Evolutionary conservation across 2,797 vertebrate species (phyloP).

Genomic region (Bradypodion ventrale): DNA sequence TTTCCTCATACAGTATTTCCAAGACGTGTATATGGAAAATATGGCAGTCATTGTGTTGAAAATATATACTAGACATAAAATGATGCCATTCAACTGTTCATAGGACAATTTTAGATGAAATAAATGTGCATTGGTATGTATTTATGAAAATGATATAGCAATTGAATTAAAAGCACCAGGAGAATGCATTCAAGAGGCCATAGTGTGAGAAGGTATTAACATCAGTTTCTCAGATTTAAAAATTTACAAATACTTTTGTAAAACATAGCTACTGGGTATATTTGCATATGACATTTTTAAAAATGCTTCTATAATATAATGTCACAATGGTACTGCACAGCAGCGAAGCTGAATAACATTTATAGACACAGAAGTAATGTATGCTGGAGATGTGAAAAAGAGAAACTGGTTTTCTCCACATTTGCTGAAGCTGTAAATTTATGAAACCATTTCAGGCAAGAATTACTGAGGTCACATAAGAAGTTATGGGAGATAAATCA

Average conservation of each 20-base stretch:
- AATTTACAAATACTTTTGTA: neutral
- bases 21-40: neutral
- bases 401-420: neutral
- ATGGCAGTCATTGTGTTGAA: neutral
- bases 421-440: neutral
- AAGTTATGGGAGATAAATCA: neutral
- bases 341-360: neutral
- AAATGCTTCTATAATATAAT: neutral
- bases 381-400: neutral
- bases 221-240: neutral
- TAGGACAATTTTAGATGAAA: neutral
- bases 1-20: neutral
- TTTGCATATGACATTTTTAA: neutral
- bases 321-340: neutral
- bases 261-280: neutral
- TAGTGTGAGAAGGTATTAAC: neutral
- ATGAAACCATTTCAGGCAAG: conserved; percentile 3
- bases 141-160: neutral
- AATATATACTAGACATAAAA: neutral
- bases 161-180: neutral
- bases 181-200: neutral
- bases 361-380: neutral
- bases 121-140: neutral
- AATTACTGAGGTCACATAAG: neutral
- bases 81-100: neutral